Evolutionary conservation across 1,140 invertebrate genomes (phyloP).

Genomic region (Calephelis virginiensis): DNA sequence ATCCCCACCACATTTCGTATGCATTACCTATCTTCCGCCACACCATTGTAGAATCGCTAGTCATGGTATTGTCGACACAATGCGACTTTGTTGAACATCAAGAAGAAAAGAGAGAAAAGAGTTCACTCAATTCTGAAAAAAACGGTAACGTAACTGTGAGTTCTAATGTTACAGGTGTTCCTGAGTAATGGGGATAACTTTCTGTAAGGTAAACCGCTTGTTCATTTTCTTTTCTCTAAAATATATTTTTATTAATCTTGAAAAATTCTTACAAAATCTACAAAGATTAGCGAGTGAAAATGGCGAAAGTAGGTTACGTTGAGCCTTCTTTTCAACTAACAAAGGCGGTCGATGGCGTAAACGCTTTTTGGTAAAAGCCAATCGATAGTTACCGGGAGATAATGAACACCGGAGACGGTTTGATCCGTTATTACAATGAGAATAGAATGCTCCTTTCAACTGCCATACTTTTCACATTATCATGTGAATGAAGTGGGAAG

Average conservation of each 20-base stretch:
- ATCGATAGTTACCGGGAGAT: slow-evolving; percentile 29
- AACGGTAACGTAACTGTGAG: no score
- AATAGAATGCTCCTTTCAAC: slow-evolving; percentile 29
- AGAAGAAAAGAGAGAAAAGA: no score
- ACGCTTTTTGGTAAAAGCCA: slow-evolving; percentile 29
- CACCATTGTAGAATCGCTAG: no score
- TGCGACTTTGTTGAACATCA: no score
- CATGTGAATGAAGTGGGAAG: slow-evolving; percentile 22
- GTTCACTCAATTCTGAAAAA: no score
- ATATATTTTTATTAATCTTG: not conserved
- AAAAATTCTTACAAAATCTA: slow-evolving; percentile 13
- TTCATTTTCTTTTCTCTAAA: no score
- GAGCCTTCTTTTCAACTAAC: slow-evolving; percentile 23
- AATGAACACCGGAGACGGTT: slow-evolving; percentile 28
- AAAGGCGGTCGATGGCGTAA: slow-evolving; percentile 21
- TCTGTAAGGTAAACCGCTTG: no score
- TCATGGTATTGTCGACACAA: no score
- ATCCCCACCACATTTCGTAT: no score
- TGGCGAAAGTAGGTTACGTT: slow-evolving; percentile 20
- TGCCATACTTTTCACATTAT: slow-evolving; percentile 31
- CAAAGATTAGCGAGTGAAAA: slow-evolving; percentile 17
- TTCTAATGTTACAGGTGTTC: no score
- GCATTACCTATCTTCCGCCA: no score
- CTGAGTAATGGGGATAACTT: no score
- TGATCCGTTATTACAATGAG: slow-evolving; percentile 34